phyloP scores from a whole-genome alignment of 2,888 invertebrate species.

The Stomorhina lunata region DNA sequence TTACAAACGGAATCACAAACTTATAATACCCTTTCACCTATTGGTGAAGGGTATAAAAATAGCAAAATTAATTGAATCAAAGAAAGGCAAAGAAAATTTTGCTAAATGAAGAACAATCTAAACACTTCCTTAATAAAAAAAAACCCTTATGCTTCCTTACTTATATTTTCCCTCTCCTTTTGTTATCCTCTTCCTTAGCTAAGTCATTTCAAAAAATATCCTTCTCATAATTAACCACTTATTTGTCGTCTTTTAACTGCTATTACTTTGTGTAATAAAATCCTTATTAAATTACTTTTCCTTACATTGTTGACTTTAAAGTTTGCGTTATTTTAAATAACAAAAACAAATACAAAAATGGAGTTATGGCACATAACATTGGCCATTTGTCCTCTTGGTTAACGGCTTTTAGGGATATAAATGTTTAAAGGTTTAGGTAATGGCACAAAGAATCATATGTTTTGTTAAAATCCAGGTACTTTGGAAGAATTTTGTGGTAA shows the following conservation, averaged over 20 bases:
- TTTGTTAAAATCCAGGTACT: background rate
- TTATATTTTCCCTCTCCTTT: too few relatives aligned
- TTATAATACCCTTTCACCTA: too few relatives aligned
- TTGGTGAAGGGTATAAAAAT: too few relatives aligned
- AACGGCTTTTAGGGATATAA: background rate
- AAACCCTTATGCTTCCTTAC: too few relatives aligned
- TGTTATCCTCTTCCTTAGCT: too few relatives aligned
- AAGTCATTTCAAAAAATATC: conserved; percentile 7
- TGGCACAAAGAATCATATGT: conserved; percentile 8
- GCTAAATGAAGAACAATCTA: too few relatives aligned
- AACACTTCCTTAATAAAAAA: too few relatives aligned
- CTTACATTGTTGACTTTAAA: conserved; percentile 25
- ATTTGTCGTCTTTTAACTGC: conserved; percentile 77
- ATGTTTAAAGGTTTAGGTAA: background rate
- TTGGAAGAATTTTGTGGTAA: background rate
- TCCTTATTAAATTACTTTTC: conserved; percentile 68
- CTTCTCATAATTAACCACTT: conserved; percentile 76
- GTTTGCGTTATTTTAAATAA: background rate
- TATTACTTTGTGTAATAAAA: conserved; percentile 73
- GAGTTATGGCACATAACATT: background rate
- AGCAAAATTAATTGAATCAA: too few relatives aligned
- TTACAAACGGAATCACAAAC: too few relatives aligned
- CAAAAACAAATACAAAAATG: background rate
- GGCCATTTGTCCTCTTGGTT: background rate
- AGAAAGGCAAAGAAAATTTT: too few relatives aligned